These are phyloP conservation scores for Pycnomerus fuliginosus DNA, from an alignment of 2,888 invertebrate species.

Conservation along the genomic window DNA sequence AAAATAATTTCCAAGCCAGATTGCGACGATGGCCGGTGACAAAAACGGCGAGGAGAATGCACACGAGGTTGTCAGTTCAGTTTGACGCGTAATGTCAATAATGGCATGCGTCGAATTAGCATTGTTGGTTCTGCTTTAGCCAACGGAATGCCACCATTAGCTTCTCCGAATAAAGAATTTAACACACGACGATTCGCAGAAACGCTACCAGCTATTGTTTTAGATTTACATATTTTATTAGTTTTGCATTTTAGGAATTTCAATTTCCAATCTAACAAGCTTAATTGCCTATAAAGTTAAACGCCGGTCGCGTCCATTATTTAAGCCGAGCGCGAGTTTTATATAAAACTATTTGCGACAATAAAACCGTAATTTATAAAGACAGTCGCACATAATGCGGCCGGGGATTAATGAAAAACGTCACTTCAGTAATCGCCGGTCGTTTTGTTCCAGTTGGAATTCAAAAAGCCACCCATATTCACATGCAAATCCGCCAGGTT, in stretches of 20 bases:
- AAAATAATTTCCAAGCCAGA: too few species aligned
- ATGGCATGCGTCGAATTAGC: conserved; percentile 29
- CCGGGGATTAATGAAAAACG: too few species aligned
- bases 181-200: conserved; percentile 27
- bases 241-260: conserved; percentile 34
- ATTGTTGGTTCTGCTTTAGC: conserved; percentile 28
- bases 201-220: conserved; percentile 34
- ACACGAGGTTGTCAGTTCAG: too few species aligned
- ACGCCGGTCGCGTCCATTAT: conserved; percentile 12
- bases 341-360: too few species aligned
- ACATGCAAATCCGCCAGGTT: too few species aligned
- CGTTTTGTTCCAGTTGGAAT: too few species aligned
- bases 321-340: not conserved
- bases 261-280: conserved; percentile 28
- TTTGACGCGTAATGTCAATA: conserved; percentile 11
- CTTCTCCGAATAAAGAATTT: conserved; percentile 28
- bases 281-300: conserved; percentile 31
- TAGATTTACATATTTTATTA: conserved; percentile 36
- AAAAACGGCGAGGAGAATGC: too few species aligned
- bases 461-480: too few species aligned
- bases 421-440: too few species aligned
- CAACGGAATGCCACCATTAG: conserved; percentile 28
- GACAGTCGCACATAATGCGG: too few species aligned
- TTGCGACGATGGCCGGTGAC: too few species aligned
- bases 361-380: too few species aligned